Percentiles rank a stretch among this genome's conserved stretches.
phyloP scores from a whole-genome alignment of 2,797 vertebrate genomes.

The Sternotherus odoratus region DNA sequence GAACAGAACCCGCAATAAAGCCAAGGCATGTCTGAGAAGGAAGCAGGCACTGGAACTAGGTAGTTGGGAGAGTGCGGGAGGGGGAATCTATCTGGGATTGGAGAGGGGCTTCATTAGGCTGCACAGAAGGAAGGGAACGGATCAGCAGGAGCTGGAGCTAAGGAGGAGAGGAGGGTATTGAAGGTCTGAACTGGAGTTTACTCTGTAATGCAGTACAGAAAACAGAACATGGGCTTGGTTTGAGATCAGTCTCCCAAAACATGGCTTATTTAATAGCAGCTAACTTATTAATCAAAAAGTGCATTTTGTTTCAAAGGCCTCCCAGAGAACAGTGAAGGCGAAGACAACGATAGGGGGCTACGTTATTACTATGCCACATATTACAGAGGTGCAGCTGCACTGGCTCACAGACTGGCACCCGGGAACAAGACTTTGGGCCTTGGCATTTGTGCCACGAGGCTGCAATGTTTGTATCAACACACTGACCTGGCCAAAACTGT shows the following conservation, averaged over 20 bases:
- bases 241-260: neutral
- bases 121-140: rapidly evolving
- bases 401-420: neutral
- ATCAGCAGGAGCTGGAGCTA: neutral
- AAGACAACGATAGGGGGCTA: neutral
- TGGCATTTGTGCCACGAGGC: neutral
- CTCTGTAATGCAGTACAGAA: neutral
- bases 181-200: neutral
- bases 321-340: neutral
- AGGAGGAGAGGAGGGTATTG: neutral
- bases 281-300: neutral
- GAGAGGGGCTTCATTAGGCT: neutral
- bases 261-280: neutral
- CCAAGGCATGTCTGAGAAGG: neutral
- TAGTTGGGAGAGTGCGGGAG: neutral
- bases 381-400: neutral
- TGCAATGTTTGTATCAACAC: neutral
- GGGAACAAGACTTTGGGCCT: neutral
- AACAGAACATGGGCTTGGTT: neutral
- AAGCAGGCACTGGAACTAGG: neutral
- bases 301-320: neutral
- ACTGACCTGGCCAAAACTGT: neutral
- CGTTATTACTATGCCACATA: rapidly evolving
- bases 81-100: rapidly evolving
- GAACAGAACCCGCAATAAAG: neutral